phyloP scores from a whole-genome alignment of 2,797 vertebrate genomes.

The Ptychobarbus kaznakovi region DNA sequence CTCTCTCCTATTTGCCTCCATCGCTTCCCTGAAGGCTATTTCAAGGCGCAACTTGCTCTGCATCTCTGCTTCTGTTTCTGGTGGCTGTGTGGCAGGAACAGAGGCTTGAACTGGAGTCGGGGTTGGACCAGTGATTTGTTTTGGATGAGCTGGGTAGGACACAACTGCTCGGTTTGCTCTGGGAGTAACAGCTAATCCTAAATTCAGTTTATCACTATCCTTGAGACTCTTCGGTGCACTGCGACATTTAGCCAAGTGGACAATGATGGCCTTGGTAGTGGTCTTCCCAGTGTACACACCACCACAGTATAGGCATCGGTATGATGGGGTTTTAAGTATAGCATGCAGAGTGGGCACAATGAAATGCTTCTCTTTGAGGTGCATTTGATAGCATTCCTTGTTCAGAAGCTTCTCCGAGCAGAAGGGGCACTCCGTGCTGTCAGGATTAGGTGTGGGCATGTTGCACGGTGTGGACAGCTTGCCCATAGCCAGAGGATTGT shows the following conservation, averaged over 20 bases:
- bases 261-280: constrained; percentile 90
- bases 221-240: constrained; percentile 84
- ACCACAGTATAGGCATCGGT: constrained; percentile 97
- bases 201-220: constrained; percentile 55
- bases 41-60: constrained; percentile 79
- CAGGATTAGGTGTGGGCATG: constrained; percentile 66
- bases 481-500: constrained; percentile 70
- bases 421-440: constrained; percentile 84
- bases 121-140: constrained; percentile 36
- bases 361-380: constrained; percentile 92
- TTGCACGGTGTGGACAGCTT: constrained; percentile 66
- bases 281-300: constrained; percentile 96
- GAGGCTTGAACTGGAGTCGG: constrained; percentile 45
- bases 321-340: constrained; percentile 91
- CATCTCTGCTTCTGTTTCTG: constrained; percentile 63
- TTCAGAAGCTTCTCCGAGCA: constrained; percentile 85
- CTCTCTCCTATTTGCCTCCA: constrained; percentile 79
- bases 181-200: constrained; percentile 50
- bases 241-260: constrained; percentile 91
- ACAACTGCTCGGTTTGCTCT: constrained; percentile 41
- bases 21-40: constrained; percentile 72
- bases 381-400: constrained; percentile 83
- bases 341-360: constrained; percentile 95
- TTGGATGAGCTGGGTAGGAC: constrained; percentile 37
- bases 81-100: constrained; percentile 13